These are phyloP conservation scores for Rhizoglyphus robini DNA, from an alignment of 1,140 invertebrate genomes.

Conservation along the genomic window DNA sequence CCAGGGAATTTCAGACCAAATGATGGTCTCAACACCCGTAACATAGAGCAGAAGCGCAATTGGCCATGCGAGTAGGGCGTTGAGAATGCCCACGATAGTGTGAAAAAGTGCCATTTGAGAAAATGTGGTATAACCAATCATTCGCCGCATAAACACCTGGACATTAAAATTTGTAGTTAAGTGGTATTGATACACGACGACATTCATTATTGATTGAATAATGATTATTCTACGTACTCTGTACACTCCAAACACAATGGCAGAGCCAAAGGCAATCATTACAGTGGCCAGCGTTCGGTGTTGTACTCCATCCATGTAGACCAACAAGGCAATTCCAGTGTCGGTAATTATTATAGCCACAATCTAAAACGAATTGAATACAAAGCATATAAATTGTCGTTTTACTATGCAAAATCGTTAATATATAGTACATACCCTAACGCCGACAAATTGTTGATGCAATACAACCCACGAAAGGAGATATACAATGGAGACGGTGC, in stretches of 20 bases:
- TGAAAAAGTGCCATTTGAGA: slow-evolving; percentile 76
- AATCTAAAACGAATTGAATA: slow-evolving; percentile 47
- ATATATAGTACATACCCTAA: slow-evolving; percentile 61
- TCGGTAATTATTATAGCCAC: slow-evolving; percentile 86
- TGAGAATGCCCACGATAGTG: slow-evolving; percentile 65
- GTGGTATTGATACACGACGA: slow-evolving; percentile 43
- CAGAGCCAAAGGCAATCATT: slow-evolving; percentile 13
- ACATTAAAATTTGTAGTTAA: slow-evolving; percentile 17
- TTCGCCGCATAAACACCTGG: slow-evolving; percentile 77
- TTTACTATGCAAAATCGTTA: neutral
- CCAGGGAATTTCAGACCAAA: slow-evolving; percentile 35
- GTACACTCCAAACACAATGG: slow-evolving; percentile 13
- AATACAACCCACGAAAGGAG: slow-evolving; percentile 87
- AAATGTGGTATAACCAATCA: slow-evolving; percentile 73
- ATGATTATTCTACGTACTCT: too few species aligned
- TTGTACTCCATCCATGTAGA: slow-evolving; percentile 81
- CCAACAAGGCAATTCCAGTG: slow-evolving; percentile 78
- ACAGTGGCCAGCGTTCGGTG: slow-evolving; percentile 12
- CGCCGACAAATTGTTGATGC: slow-evolving; percentile 87
- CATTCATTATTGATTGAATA: slow-evolving; percentile 46
- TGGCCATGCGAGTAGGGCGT: slow-evolving; percentile 69
- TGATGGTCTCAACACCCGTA: slow-evolving; percentile 61
- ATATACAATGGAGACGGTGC: slow-evolving; percentile 82
- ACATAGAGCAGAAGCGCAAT: slow-evolving; percentile 66
- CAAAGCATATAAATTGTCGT: neutral